These are phyloP conservation scores for Penelope pileata DNA, from an alignment of 2,113 vertebrate species.

Conservation along the genomic window DNA sequence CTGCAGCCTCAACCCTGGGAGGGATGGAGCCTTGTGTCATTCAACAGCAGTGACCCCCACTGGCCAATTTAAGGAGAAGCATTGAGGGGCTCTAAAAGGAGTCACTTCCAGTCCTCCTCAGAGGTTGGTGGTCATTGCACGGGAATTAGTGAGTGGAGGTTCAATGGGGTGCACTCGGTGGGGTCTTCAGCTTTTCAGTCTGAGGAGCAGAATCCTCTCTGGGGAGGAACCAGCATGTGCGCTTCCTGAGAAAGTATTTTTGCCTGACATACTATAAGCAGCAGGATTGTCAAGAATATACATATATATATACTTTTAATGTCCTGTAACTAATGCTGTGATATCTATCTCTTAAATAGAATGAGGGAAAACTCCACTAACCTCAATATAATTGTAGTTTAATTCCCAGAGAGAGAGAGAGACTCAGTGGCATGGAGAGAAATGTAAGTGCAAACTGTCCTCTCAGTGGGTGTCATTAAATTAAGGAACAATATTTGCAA, in stretches of 20 bases:
- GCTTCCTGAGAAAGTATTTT: conserved; percentile 47
- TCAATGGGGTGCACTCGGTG: conserved; percentile 70
- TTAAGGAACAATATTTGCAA: conserved; percentile 5
- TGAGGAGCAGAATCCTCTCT: conserved; percentile 57
- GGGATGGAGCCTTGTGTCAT: conserved; percentile 86
- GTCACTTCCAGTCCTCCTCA: conserved; percentile 85
- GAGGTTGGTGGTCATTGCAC: conserved; percentile 85
- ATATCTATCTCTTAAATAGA: conserved; percentile 49
- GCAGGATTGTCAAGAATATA: conserved; percentile 46
- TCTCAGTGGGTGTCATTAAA: neutral
- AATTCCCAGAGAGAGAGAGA: neutral
- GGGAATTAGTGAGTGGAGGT: conserved; percentile 78
- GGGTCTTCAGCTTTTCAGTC: conserved; percentile 68
- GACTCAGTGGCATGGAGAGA: neutral
- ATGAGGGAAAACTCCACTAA: conserved; percentile 41
- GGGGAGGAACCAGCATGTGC: conserved; percentile 59
- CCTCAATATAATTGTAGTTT: conserved; percentile 31
- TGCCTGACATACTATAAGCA: conserved; percentile 12
- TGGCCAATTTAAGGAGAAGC: conserved; percentile 87
- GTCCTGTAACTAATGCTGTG: conserved; percentile 32
- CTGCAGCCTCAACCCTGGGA: conserved; percentile 85
- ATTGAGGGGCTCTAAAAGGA: conserved; percentile 85
- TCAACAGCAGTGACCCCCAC: conserved; percentile 85
- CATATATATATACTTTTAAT: neutral
- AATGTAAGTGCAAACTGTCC: conserved; percentile 28